Conservation (phyloP, 2,113 vertebrate species). For the Ameiurus melas region DNA sequence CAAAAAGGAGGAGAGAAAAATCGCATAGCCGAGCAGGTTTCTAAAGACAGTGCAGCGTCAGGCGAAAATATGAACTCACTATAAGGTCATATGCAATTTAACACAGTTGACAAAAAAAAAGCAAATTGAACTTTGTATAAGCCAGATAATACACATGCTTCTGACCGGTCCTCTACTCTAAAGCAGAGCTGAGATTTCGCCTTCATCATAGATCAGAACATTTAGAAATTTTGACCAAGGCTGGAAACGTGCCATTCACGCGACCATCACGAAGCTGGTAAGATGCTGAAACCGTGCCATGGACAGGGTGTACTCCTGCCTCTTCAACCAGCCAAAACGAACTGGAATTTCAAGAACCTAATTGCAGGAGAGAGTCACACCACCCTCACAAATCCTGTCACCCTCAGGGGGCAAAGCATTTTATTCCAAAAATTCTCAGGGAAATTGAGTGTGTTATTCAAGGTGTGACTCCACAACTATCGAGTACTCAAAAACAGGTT, state of each 20-base stretch:
- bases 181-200: neutral
- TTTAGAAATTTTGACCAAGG: neutral
- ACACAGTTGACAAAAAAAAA: neutral
- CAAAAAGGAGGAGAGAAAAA: conserved; percentile 33
- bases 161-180: neutral
- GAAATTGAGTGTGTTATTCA: neutral
- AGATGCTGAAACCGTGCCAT: neutral
- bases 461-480: no score
- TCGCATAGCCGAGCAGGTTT: neutral
- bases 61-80: neutral
- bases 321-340: neutral
- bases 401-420: neutral
- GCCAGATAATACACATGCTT: neutral
- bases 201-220: neutral
- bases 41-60: neutral
- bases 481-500: neutral
- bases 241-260: neutral
- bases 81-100: neutral
- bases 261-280: neutral
- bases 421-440: neutral
- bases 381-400: neutral
- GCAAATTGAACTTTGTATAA: neutral
- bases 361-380: neutral
- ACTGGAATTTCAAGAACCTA: neutral
- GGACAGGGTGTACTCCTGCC: no score